Percentiles rank a stretch among this genome's conserved stretches.
phyloP scores from a whole-genome alignment of 2,797 vertebrate species.

The Synaphobranchus kaupii region DNA sequence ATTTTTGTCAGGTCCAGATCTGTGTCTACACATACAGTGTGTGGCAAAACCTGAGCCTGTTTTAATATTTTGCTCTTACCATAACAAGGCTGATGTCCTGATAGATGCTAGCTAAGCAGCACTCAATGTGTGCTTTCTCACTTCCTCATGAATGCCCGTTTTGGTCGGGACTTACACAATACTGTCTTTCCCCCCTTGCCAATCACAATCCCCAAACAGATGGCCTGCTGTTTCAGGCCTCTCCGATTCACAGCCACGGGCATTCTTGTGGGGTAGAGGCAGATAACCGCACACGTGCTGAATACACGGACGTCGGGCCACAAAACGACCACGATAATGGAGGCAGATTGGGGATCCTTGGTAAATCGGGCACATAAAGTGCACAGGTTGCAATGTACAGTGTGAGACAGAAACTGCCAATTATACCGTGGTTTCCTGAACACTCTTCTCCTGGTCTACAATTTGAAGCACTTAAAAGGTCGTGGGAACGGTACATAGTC shows the following conservation, averaged over 20 bases:
- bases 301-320: not conserved
- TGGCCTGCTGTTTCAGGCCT: slow-evolving; percentile 1
- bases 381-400: not conserved
- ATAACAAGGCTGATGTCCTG: not conserved
- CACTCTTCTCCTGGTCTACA: not conserved
- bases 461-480: not conserved
- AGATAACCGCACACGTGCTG: not conserved
- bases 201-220: slow-evolving; percentile 21
- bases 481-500: not conserved
- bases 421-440: not conserved
- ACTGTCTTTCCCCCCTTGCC: not conserved
- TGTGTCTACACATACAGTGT: not conserved
- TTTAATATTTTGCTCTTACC: not conserved
- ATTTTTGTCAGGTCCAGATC: not conserved
- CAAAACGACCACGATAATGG: not conserved
- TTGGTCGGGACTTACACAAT: not conserved
- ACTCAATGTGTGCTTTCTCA: not conserved
- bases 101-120: not conserved
- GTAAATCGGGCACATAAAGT: not conserved
- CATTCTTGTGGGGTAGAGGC: not conserved
- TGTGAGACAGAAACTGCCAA: not conserved
- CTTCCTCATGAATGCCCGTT: not conserved
- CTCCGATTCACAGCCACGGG: not conserved
- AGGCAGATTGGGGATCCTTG: not conserved
- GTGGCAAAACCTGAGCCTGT: not conserved